These are phyloP conservation scores for Netelia inedita DNA, from an alignment of 2,888 invertebrate species.

Conservation along the genomic window DNA sequence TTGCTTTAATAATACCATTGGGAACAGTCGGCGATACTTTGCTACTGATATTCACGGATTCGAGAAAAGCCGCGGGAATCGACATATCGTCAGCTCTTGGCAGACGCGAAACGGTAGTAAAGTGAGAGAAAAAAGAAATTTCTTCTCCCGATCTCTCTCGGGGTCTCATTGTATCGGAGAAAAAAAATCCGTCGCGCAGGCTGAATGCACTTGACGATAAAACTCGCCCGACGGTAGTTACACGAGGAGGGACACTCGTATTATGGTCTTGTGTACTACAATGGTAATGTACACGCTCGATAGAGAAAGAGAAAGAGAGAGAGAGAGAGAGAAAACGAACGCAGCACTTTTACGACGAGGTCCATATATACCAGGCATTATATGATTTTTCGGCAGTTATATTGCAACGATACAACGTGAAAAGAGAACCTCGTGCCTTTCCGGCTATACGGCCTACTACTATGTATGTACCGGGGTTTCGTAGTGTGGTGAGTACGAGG, in stretches of 20 bases:
- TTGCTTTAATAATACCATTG: no score
- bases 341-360: conserved; percentile 58
- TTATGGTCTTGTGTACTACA: conserved; percentile 19
- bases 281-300: conserved; percentile 9
- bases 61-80: conserved; percentile 39
- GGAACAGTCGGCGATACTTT: not conserved
- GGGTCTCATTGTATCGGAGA: conserved; percentile 67
- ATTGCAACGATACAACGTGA: conserved; percentile 40
- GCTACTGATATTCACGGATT: not conserved
- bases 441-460: conserved; percentile 19
- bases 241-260: conserved; percentile 11
- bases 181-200: conserved; percentile 68
- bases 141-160: conserved; percentile 52
- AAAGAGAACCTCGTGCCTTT: conserved; percentile 16
- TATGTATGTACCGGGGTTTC: not conserved
- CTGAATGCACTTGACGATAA: conserved; percentile 76
- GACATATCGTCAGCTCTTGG: conserved; percentile 72
- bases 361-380: conserved; percentile 43
- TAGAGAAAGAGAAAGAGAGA: not conserved
- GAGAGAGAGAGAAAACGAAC: conserved; percentile 13
- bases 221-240: conserved; percentile 41
- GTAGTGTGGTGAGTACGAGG: not conserved
- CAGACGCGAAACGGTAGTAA: conserved; percentile 68
- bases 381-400: conserved; percentile 64
- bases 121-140: not conserved